These are phyloP conservation scores for Pseudomyrmex pallidus DNA, from an alignment of 1,140 invertebrate genomes.

Conservation along the genomic window DNA sequence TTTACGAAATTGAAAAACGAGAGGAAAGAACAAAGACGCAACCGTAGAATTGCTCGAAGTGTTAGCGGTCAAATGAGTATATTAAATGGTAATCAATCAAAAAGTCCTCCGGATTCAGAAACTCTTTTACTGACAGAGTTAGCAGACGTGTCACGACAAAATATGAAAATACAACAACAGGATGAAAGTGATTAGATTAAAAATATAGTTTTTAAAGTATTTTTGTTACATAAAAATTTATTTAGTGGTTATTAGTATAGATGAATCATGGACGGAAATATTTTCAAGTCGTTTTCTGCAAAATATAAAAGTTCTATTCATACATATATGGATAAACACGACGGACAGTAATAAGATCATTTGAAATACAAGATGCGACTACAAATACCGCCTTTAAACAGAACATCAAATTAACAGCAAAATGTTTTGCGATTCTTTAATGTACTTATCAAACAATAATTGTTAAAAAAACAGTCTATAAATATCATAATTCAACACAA, in stretches of 20 bases:
- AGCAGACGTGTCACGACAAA: constrained; percentile 68
- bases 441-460: too few species aligned
- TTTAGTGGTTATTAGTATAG: background rate
- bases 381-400: too few species aligned
- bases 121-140: constrained; percentile 74
- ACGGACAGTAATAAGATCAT: too few species aligned
- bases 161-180: background rate
- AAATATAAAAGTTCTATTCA: too few species aligned
- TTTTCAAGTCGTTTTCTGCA: too few species aligned
- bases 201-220: background rate
- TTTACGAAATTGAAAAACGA: constrained; percentile 85
- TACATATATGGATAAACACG: too few species aligned
- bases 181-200: constrained; percentile 27
- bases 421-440: too few species aligned
- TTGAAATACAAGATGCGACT: too few species aligned
- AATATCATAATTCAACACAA: too few species aligned
- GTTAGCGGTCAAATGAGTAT: constrained; percentile 74
- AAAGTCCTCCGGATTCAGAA: constrained; percentile 68
- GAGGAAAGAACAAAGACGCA: constrained; percentile 84
- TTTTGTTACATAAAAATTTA: constrained; percentile 34
- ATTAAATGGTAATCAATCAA: constrained; percentile 52
- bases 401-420: too few species aligned
- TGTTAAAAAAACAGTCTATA: too few species aligned
- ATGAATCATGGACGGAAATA: too few species aligned
- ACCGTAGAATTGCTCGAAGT: constrained; percentile 84